These are phyloP conservation scores for Apodemus agrarius DNA, from an alignment of 2,797 vertebrate genomes.

Conservation along the genomic window DNA sequence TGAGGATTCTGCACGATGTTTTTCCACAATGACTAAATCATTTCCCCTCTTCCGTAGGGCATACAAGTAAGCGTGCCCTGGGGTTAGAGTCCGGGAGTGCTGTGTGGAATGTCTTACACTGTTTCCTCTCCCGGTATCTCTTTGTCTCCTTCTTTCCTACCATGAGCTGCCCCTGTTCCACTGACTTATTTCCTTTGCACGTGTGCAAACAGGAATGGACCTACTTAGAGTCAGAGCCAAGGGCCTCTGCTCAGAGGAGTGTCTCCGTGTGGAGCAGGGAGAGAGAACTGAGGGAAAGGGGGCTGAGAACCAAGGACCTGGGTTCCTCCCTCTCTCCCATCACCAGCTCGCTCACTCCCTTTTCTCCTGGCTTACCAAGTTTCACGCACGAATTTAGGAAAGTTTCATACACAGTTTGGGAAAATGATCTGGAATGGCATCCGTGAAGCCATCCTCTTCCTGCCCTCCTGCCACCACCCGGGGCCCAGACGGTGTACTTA, in stretches of 20 bases:
- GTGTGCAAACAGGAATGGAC: slow-evolving; percentile 6
- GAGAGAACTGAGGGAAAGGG: background rate
- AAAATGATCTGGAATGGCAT: background rate
- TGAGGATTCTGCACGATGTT: background rate
- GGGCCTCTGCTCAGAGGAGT: background rate
- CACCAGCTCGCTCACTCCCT: background rate
- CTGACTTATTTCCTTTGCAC: slow-evolving; percentile 65
- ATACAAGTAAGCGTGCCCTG: background rate
- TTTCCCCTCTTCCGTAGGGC: slow-evolving; percentile 6
- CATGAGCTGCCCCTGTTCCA: slow-evolving; percentile 48
- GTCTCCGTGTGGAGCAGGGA: background rate
- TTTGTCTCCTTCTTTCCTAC: slow-evolving; percentile 55
- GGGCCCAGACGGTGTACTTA: background rate
- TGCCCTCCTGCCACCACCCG: background rate
- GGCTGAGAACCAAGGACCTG: background rate
- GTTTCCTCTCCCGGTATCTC: slow-evolving; percentile 42
- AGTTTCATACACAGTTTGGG: background rate
- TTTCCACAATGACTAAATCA: background rate
- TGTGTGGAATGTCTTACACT: background rate
- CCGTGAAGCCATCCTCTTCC: background rate
- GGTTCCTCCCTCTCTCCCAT: too few species aligned
- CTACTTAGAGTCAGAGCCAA: background rate
- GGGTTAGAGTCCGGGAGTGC: slow-evolving; percentile 6
- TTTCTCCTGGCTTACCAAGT: slow-evolving; percentile 4
- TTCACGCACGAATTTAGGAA: background rate